Conservation (phyloP, 1,140 invertebrate species). For the Ostrea edulis region DNA sequence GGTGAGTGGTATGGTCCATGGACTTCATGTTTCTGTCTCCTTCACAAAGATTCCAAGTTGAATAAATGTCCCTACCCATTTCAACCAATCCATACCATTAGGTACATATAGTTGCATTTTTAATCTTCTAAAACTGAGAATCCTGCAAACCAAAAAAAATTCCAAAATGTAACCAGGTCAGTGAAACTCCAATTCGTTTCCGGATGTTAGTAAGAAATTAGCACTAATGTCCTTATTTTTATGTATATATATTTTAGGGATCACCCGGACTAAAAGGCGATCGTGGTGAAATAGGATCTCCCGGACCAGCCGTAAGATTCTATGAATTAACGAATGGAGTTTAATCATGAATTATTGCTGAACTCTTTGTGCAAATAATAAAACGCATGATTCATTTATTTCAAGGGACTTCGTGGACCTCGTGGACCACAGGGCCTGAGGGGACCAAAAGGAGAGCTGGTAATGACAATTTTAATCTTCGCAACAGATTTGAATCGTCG, state of each 20-base stretch:
- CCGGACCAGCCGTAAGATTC: conserved; percentile 41
- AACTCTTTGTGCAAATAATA: neutral
- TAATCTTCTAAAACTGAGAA: too few species aligned
- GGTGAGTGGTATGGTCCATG: too few species aligned
- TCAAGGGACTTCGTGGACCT: conserved; percentile 68
- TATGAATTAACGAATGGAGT: neutral
- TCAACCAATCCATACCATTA: too few species aligned
- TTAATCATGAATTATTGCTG: neutral
- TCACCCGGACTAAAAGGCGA: conserved; percentile 42
- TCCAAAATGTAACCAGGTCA: neutral
- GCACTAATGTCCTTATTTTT: neutral
- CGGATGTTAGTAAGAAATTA: too few species aligned
- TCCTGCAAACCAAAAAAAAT: neutral
- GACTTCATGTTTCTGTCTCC: too few species aligned
- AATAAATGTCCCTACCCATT: too few species aligned
- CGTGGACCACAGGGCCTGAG: conserved; percentile 74
- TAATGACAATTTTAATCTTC: conserved; percentile 62
- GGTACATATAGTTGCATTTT: too few species aligned
- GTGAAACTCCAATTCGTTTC: too few species aligned
- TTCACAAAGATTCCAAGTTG: too few species aligned
- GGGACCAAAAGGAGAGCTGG: conserved; percentile 84
- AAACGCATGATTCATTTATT: neutral
- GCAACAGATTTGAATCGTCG: too few species aligned
- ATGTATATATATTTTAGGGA: conserved; percentile 40
- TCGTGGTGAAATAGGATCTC: conserved; percentile 47